Evolutionary conservation across 1,140 invertebrate genomes (phyloP).

Genomic region (Drosophila hydei): DNA sequence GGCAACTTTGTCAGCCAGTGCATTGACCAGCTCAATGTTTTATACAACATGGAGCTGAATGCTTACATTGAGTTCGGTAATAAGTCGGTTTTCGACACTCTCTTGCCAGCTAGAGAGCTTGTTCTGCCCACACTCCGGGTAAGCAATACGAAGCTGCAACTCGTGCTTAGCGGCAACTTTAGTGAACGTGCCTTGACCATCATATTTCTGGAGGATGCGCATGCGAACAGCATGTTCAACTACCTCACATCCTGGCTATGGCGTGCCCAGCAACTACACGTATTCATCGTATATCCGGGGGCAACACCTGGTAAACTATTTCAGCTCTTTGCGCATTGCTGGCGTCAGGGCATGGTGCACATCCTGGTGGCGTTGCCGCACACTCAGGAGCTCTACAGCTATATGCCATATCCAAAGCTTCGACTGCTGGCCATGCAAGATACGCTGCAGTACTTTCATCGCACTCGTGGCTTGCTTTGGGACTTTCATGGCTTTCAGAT

Average conservation of each 20-base stretch:
- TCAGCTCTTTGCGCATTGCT: constrained; percentile 45
- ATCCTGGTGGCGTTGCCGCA: constrained; percentile 34
- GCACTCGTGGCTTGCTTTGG: constrained; percentile 5
- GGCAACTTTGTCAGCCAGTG: constrained; percentile 29
- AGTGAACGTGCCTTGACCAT: constrained; percentile 51
- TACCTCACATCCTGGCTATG: constrained; percentile 56
- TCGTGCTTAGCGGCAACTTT: constrained; percentile 45
- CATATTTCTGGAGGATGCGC: constrained; percentile 41
- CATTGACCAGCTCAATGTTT: constrained; percentile 40
- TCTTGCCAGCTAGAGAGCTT: constrained; percentile 1
- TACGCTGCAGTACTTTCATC: constrained; percentile 30
- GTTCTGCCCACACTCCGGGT: constrained; percentile 27
- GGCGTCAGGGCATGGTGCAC: constrained; percentile 52
- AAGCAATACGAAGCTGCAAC: not conserved
- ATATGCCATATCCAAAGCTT: constrained; percentile 46
- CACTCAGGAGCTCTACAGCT: constrained; percentile 29
- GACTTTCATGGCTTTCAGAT: constrained; percentile 55
- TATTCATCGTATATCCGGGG: constrained; percentile 45
- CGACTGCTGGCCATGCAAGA: constrained; percentile 15
- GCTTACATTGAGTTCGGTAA: constrained; percentile 50
- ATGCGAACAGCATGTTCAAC: not conserved
- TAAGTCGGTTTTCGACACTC: constrained; percentile 6
- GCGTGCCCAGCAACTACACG: constrained; percentile 54
- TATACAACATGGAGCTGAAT: constrained; percentile 51
- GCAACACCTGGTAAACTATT: not conserved